These are phyloP conservation scores for Sebastes matsubarae DNA, from an alignment of 2,797 vertebrate species.

Conservation along the genomic window DNA sequence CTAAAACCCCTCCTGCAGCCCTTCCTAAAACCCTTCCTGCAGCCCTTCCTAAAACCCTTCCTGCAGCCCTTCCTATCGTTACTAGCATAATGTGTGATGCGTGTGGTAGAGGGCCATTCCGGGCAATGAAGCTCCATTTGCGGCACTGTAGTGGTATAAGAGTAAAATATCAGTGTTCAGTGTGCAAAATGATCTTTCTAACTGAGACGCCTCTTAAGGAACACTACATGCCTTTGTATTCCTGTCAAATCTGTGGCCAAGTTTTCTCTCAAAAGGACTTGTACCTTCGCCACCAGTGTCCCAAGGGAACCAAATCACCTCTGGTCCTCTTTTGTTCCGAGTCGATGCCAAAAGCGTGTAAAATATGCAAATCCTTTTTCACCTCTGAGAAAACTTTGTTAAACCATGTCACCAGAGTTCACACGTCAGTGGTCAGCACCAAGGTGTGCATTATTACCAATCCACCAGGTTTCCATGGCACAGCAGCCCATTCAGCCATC, in stretches of 20 bases:
- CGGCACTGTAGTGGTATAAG: slow-evolving; percentile 51
- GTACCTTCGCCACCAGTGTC: slow-evolving; percentile 54
- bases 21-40: neutral
- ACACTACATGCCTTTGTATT: slow-evolving; percentile 63
- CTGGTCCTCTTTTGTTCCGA: slow-evolving; percentile 59
- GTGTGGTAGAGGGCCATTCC: slow-evolving; percentile 69
- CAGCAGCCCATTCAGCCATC: neutral
- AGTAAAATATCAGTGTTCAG: slow-evolving; percentile 51
- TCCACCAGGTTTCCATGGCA: neutral
- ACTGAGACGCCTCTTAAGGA: slow-evolving; percentile 44
- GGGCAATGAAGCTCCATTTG: slow-evolving; percentile 66
- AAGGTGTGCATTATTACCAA: slow-evolving; percentile 55
- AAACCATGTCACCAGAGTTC: slow-evolving; percentile 60
- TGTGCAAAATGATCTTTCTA: slow-evolving; percentile 59
- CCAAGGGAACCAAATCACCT: slow-evolving; percentile 34
- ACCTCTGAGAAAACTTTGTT: slow-evolving; percentile 52
- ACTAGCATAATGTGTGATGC: slow-evolving; percentile 27
- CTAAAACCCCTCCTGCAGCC: neutral
- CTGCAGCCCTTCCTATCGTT: neutral
- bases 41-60: neutral
- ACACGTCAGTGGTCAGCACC: slow-evolving; percentile 67
- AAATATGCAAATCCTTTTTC: slow-evolving; percentile 72
- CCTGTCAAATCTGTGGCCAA: slow-evolving; percentile 63
- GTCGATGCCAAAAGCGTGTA: slow-evolving; percentile 60
- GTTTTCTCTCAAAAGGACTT: slow-evolving; percentile 49